phyloP scores from a whole-genome alignment of 2,113 vertebrate genomes.

The Lathamus discolor region DNA sequence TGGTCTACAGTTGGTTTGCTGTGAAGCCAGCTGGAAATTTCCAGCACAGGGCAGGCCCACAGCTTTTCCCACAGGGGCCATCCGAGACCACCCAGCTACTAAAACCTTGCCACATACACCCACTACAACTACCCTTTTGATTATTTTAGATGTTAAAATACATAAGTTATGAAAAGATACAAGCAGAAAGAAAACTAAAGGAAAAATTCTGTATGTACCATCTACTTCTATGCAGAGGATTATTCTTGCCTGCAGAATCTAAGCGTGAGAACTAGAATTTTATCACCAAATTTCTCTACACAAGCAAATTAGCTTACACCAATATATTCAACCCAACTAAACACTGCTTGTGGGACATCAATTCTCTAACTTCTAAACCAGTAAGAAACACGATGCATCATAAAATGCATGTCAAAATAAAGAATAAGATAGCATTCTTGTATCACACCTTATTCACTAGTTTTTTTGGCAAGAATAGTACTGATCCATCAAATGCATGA shows the following conservation, averaged over 20 bases:
- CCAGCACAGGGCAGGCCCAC: not conserved
- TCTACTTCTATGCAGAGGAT: not conserved
- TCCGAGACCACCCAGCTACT: not conserved
- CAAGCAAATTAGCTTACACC: not conserved
- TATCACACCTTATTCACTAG: conserved; percentile 77
- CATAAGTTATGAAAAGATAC: accelerated
- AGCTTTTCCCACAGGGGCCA: not conserved
- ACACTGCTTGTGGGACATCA: not conserved
- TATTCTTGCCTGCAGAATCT: not conserved
- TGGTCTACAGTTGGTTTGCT: not conserved
- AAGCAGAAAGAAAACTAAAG: not conserved
- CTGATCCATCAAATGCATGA: conserved; percentile 86
- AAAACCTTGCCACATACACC: not conserved
- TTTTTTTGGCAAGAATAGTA: conserved; percentile 84
- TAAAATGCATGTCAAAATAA: not conserved
- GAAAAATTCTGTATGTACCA: not conserved
- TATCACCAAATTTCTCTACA: not conserved
- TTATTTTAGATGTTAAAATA: not conserved
- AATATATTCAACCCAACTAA: not conserved
- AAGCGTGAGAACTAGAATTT: not conserved
- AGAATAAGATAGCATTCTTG: accelerated
- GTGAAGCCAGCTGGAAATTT: not conserved
- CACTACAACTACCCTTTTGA: not conserved
- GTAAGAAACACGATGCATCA: not conserved
- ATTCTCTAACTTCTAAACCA: not conserved